A percentile compares a stretch with the other conserved stretches of the same genome.
Evolutionary conservation across 2,113 vertebrate species (phyloP).

Genomic region (Hystrix cristata): DNA sequence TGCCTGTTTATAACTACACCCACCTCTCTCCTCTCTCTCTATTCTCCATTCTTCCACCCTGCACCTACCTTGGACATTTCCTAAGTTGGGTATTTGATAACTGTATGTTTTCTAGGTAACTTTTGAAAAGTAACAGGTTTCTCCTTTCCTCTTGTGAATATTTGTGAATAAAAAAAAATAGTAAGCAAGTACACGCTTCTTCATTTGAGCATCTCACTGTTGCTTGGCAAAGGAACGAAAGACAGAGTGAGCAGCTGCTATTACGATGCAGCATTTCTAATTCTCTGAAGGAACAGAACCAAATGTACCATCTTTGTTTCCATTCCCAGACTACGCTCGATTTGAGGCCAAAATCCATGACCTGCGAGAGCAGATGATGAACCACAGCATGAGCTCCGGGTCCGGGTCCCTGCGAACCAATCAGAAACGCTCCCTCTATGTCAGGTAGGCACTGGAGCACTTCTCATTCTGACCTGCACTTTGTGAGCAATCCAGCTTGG

Average conservation of each 20-base stretch:
- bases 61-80: not conserved
- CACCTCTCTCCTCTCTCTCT: not conserved
- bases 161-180: not conserved
- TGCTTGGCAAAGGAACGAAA: not conserved
- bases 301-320: constrained; percentile 81
- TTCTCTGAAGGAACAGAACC: constrained; percentile 33
- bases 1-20: not conserved
- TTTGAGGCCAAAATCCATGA: constrained; percentile 99
- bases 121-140: constrained; percentile 15
- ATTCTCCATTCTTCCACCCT: not conserved
- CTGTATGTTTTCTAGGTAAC: not conserved
- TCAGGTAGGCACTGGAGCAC: constrained; percentile 90
- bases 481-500: not conserved
- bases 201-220: not conserved
- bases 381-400: constrained; percentile 99
- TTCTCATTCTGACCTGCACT: not conserved
- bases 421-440: constrained; percentile 98
- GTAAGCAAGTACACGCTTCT: not conserved
- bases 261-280: not conserved
- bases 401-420: constrained; percentile 98
- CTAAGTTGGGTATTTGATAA: not conserved
- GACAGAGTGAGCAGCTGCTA: not conserved
- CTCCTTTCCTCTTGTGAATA: not conserved
- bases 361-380: constrained; percentile 99
- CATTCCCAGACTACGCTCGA: constrained; percentile 94